phyloP scores from a whole-genome alignment of 2,797 vertebrate species.

The Sebastes hubbsi region DNA sequence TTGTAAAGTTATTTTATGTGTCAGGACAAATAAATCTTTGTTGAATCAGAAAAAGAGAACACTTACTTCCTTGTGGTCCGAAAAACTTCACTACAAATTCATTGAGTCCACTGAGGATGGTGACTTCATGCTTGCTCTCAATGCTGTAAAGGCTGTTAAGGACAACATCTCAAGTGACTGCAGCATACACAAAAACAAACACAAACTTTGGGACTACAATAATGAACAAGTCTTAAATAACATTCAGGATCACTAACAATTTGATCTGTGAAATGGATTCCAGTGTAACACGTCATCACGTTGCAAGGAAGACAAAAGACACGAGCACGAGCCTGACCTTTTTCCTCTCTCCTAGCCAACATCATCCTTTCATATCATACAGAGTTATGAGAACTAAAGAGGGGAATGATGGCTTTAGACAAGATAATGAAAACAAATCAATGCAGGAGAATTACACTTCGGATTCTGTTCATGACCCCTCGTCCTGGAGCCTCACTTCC shows the following conservation, averaged over 20 bases:
- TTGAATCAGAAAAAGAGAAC: constrained; percentile 7
- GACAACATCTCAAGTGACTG: constrained; percentile 2
- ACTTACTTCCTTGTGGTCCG: constrained; percentile 99
- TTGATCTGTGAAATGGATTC: not conserved
- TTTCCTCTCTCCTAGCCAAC: not conserved
- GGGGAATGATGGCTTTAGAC: constrained; percentile 67
- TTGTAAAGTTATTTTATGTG: not conserved
- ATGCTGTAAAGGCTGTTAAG: constrained; percentile 86
- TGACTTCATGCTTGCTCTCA: constrained; percentile 98
- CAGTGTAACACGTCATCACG: not conserved
- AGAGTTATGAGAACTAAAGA: constrained; percentile 37
- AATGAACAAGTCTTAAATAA: not conserved
- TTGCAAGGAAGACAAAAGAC: not conserved
- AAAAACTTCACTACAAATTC: constrained; percentile 99
- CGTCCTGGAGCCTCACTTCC: not conserved
- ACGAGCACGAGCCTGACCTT: constrained; percentile 1
- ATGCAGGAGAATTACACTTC: constrained; percentile 24
- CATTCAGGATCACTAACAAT: not conserved
- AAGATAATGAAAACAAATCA: constrained; percentile 46
- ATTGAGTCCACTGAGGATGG: constrained; percentile 98
- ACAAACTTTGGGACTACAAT: not conserved
- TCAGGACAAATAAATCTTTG: not conserved
- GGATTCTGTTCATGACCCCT: not conserved
- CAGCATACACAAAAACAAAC: not conserved
- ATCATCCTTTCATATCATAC: not conserved